Percentiles rank a stretch among this genome's conserved stretches.
Evolutionary conservation across 2,113 vertebrate genomes (phyloP).

Genomic region (Seriola rivoliana): DNA sequence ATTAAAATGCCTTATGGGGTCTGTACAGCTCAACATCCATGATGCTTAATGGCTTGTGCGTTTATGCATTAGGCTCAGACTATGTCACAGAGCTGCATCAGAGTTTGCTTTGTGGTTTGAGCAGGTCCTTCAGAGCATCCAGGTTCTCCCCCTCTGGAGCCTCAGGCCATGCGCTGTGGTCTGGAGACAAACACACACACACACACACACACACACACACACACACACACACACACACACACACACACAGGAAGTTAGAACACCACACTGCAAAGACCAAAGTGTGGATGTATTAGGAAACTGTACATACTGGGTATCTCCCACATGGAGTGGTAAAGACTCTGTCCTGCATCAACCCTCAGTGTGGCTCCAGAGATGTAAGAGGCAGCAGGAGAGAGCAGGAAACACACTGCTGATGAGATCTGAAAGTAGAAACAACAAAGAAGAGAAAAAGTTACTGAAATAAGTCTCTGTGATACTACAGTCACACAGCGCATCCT

Average conservation of each 20-base stretch:
- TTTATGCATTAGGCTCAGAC: not conserved
- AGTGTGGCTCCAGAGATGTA: slow-evolving; percentile 92
- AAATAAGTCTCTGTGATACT: not conserved
- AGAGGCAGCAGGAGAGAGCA: slow-evolving; percentile 92
- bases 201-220: slow-evolving; percentile 36
- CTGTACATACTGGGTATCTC: slow-evolving; percentile 85
- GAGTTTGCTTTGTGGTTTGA: slow-evolving; percentile 82
- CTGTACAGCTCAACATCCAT: not conserved
- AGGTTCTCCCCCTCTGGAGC: slow-evolving; percentile 88
- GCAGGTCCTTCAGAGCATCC: slow-evolving; percentile 81
- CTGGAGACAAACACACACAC: slow-evolving; percentile 74
- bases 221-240: slow-evolving; percentile 35
- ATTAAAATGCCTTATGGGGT: not conserved
- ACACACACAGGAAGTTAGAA: slow-evolving; percentile 20
- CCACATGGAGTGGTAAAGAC: slow-evolving; percentile 79
- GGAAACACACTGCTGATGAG: slow-evolving; percentile 91
- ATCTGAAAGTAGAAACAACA: slow-evolving; percentile 79
- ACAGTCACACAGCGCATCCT: slow-evolving; percentile 4
- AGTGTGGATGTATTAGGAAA: not conserved
- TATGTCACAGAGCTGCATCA: slow-evolving; percentile 27
- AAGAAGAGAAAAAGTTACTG: not conserved
- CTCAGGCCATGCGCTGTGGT: slow-evolving; percentile 87
- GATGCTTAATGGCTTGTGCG: not conserved
- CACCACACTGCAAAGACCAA: not conserved
- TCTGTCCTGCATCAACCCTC: slow-evolving; percentile 89